phyloP scores from a whole-genome alignment of 1,140 invertebrate species.

The Drosophila rhopaloa region DNA sequence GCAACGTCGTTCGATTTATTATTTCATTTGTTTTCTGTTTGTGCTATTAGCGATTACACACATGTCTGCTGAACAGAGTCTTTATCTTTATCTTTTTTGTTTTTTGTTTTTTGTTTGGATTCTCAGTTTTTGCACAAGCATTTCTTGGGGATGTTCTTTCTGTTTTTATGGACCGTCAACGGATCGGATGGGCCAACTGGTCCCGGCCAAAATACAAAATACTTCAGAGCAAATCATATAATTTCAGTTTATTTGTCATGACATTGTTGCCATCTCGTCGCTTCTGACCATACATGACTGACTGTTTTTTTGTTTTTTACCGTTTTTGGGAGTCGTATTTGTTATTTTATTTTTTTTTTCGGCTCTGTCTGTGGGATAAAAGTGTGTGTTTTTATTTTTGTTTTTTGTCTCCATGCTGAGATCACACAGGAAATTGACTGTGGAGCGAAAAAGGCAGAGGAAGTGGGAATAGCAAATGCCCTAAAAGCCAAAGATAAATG shows the following conservation, averaged over 20 bases:
- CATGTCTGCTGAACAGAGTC: constrained; percentile 3
- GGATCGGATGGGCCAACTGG: constrained; percentile 37
- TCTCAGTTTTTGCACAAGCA: constrained; percentile 16
- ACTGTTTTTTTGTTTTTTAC: constrained; percentile 53
- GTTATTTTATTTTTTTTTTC: constrained; percentile 20
- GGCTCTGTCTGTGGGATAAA: constrained; percentile 33
- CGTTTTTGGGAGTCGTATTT: constrained; percentile 67
- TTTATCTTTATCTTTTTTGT: not conserved
- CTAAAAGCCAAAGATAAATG: constrained; percentile 16
- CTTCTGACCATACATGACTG: constrained; percentile 57
- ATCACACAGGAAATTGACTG: constrained; percentile 70
- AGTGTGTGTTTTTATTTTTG: constrained; percentile 9
- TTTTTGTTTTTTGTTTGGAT: not conserved
- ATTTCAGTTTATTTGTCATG: constrained; percentile 57
- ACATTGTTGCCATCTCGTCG: constrained; percentile 41
- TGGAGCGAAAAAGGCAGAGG: not conserved
- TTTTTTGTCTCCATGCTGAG: constrained; percentile 43
- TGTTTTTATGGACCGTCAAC: constrained; percentile 21
- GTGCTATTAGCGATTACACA: constrained; percentile 22
- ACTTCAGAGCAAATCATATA: constrained; percentile 50
- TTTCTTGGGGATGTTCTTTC: constrained; percentile 39
- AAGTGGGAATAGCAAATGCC: constrained; percentile 21
- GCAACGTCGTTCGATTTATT: constrained; percentile 65
- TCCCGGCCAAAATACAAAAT: constrained; percentile 37
- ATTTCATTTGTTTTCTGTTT: constrained; percentile 41